Base-by-base conservation (phyloP, 2,113 vertebrate genomes). In the Lutjanus erythropterus region DNA sequence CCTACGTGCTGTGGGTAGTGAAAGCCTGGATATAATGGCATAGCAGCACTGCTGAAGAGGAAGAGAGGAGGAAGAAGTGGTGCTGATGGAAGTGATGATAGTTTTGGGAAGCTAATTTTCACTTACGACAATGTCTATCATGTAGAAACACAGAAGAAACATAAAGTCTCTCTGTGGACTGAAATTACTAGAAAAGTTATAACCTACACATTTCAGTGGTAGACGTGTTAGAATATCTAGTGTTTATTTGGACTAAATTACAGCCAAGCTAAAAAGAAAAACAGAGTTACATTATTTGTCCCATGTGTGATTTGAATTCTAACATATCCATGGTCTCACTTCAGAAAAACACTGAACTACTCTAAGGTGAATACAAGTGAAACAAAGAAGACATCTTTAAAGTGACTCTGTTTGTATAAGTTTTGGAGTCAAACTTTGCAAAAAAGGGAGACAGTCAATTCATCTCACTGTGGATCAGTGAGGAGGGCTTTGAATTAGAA, bases 1-100 rank as follows among this genome's bases (percentile, higher is more conserved):
- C 15, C 64, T 88, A 83, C 61, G 66, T 87, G 84, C 73, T 31
- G 21, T 61, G 80, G 71, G 39, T 75, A 72, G 80, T 25, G 42
- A 87, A 55, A 76, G 79, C 37, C 49, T 55, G 46, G 49, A 44
- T 47, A 46, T 77, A 55, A 87, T 46, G 58, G 74, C 44, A 68
- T 29, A 41, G 79, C 62, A 64, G 70, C 6, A 1, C 53, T 50
- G 46, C 31, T 76, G 44, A 65, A 42, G 15, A 74, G 53, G 9
- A 59, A 29, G 31, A 64, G 64, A 41, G 56, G 6, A 68, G 41
- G 9, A 25, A 19, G 69, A 49, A 58, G 58, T 16, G 23, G 11
- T 46, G 53, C 14, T 64, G 59, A 69, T 69, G 39, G 55, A 9
- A 25, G 29, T 33, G 59, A 80, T 19, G 11, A 78, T 49, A 69